A percentile compares a stretch with the other conserved stretches of the same genome.
These are phyloP conservation scores for Agelastica alni DNA, from an alignment of 2,888 invertebrate genomes.

Conservation along the genomic window DNA sequence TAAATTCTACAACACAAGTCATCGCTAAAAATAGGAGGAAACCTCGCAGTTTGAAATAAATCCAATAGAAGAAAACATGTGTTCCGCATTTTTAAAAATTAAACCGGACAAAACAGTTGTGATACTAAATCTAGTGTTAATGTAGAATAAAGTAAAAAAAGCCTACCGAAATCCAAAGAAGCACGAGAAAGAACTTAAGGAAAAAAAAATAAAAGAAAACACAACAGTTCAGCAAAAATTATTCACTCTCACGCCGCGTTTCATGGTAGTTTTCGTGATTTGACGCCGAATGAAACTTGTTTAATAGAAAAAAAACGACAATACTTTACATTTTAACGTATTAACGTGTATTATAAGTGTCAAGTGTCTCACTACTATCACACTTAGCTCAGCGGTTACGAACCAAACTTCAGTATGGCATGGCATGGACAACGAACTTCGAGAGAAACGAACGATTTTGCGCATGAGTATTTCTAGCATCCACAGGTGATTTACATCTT, in stretches of 20 bases:
- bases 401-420: constrained; percentile 15
- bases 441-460: constrained; percentile 28
- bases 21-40: constrained; percentile 45
- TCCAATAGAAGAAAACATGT: constrained; percentile 17
- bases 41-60: constrained; percentile 28
- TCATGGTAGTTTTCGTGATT: constrained; percentile 20
- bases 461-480: constrained; percentile 38
- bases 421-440: constrained; percentile 34
- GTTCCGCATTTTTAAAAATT: constrained; percentile 6
- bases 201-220: constrained; percentile 28
- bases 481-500: constrained; percentile 43
- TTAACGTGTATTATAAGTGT: constrained; percentile 28
- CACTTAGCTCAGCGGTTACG: constrained; percentile 24
- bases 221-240: constrained; percentile 19
- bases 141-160: constrained; percentile 24
- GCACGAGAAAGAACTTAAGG: constrained; percentile 31
- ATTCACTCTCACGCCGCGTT: constrained; percentile 21
- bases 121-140: constrained; percentile 5
- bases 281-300: constrained; percentile 19
- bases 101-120: constrained; percentile 4
- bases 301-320: constrained; percentile 21
- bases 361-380: constrained; percentile 31
- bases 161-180: constrained; percentile 54
- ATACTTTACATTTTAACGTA: constrained; percentile 28
- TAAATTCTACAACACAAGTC: constrained; percentile 34